Conservation (phyloP, 2,888 invertebrate species). For the Erannis defoliaria region DNA sequence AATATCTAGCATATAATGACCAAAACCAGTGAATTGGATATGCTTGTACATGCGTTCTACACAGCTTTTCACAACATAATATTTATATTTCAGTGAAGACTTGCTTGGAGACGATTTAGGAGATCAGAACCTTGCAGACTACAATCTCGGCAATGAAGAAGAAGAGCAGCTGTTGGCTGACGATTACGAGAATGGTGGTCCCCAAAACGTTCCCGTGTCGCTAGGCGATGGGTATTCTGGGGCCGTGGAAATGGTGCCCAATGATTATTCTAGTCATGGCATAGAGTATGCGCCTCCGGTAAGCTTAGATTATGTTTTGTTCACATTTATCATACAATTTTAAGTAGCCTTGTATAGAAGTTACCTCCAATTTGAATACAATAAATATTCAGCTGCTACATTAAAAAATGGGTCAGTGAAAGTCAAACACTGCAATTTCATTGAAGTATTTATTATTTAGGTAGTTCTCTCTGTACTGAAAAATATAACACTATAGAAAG, state of each 20-base stretch:
- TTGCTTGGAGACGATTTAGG: slow-evolving; percentile 82
- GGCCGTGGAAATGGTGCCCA: slow-evolving; percentile 59
- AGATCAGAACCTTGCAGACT: slow-evolving; percentile 81
- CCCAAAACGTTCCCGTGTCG: slow-evolving; percentile 76
- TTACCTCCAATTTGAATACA: background rate
- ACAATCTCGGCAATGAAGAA: slow-evolving; percentile 83
- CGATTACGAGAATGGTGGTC: slow-evolving; percentile 71
- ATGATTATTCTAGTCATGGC: slow-evolving; percentile 63
- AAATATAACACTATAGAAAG: too few relatives aligned
- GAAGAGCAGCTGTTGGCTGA: slow-evolving; percentile 82
- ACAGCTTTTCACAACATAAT: slow-evolving; percentile 16
- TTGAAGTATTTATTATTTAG: too few relatives aligned
- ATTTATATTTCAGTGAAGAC: slow-evolving; percentile 77
- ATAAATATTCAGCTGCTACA: background rate
- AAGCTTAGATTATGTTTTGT: slow-evolving; percentile 27
- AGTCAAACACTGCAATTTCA: background rate
- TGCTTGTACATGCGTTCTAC: slow-evolving; percentile 36
- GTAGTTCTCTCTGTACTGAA: too few relatives aligned
- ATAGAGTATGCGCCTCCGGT: slow-evolving; percentile 68
- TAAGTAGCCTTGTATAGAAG: too few relatives aligned
- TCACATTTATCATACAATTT: background rate
- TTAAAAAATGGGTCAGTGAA: background rate
- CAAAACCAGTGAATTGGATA: slow-evolving; percentile 7
- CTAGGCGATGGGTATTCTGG: slow-evolving; percentile 58
- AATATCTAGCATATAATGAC: background rate